Percentiles rank a stretch among this genome's conserved stretches.
Conservation (phyloP, 2,888 invertebrate species). For the Harmothoe impar region DNA sequence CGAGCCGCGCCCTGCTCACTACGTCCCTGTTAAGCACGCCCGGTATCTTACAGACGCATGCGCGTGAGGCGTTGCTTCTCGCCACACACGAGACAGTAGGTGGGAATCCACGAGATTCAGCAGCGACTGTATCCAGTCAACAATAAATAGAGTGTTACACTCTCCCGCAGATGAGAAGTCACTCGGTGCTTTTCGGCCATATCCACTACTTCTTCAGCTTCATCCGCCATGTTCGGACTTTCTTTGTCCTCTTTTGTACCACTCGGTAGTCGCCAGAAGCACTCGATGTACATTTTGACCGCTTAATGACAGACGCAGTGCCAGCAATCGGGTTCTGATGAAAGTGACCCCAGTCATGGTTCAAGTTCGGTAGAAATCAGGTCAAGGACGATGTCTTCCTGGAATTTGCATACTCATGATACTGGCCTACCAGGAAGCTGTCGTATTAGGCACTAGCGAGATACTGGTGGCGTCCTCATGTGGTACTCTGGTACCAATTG, state of each 20-base stretch:
- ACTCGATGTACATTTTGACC: not conserved
- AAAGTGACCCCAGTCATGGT: not conserved
- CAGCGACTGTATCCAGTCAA: not conserved
- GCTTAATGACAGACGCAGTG: not conserved
- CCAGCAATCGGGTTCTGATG: not conserved
- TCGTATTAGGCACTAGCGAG: too few species aligned
- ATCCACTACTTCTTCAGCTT: not conserved
- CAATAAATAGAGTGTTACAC: not conserved
- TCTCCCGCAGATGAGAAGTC: not conserved
- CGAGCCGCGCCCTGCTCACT: not conserved
- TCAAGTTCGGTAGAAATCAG: slow-evolving; percentile 6
- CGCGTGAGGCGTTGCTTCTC: slow-evolving; percentile 8
- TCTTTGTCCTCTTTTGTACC: not conserved
- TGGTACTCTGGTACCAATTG: too few species aligned
- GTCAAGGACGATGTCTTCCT: not conserved
- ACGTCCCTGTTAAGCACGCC: not conserved
- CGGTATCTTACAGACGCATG: not conserved
- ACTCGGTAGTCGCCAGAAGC: not conserved
- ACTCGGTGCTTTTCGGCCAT: slow-evolving; percentile 1
- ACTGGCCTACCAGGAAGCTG: too few species aligned
- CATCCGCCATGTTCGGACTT: not conserved
- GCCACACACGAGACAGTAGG: not conserved
- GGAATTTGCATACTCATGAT: too few species aligned
- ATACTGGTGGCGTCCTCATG: too few species aligned
- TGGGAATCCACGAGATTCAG: slow-evolving; percentile 6